These are phyloP conservation scores for Meloidogyne hapla DNA, from an alignment of 1,140 invertebrate species.

Conservation along the genomic window DNA sequence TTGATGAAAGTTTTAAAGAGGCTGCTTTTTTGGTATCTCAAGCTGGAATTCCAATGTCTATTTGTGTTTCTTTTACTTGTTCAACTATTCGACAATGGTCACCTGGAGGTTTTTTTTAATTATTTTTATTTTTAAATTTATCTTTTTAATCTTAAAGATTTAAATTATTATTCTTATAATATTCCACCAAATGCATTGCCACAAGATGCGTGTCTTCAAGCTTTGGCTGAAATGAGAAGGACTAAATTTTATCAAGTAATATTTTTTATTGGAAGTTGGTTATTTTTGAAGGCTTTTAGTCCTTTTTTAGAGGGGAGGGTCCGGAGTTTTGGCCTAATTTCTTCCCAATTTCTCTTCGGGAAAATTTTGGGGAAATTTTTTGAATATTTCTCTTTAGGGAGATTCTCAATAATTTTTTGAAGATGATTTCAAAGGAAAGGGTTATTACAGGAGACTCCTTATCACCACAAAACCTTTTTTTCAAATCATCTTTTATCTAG, in stretches of 20 bases:
- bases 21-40: slow-evolving; percentile 17
- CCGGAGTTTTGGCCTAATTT: too few relatives aligned
- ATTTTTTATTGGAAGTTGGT: too few relatives aligned
- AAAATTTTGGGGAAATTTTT: too few relatives aligned
- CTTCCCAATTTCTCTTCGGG: too few relatives aligned
- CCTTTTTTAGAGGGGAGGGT: too few relatives aligned
- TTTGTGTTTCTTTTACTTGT: slow-evolving; percentile 21
- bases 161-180: slow-evolving; percentile 14
- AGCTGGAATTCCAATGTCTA: slow-evolving; percentile 2
- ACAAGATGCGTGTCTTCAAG: not conserved
- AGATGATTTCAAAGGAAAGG: too few relatives aligned
- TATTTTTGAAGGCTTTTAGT: too few relatives aligned
- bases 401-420: too few relatives aligned
- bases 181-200: slow-evolving; percentile 24
- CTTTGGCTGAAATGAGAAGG: slow-evolving; percentile 21
- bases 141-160: not conserved
- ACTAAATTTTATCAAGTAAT: slow-evolving; percentile 26
- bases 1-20: not conserved
- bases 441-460: too few relatives aligned
- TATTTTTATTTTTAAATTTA: not conserved
- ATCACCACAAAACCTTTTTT: too few relatives aligned
- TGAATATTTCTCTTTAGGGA: too few relatives aligned
- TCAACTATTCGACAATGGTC: slow-evolving; percentile 22
- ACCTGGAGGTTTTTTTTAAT: not conserved
- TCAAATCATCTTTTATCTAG: too few relatives aligned